Percentiles rank a stretch among this genome's conserved stretches.
Evolutionary conservation across 2,888 invertebrate genomes (phyloP).

Genomic region (Eumerus sabulonum): DNA sequence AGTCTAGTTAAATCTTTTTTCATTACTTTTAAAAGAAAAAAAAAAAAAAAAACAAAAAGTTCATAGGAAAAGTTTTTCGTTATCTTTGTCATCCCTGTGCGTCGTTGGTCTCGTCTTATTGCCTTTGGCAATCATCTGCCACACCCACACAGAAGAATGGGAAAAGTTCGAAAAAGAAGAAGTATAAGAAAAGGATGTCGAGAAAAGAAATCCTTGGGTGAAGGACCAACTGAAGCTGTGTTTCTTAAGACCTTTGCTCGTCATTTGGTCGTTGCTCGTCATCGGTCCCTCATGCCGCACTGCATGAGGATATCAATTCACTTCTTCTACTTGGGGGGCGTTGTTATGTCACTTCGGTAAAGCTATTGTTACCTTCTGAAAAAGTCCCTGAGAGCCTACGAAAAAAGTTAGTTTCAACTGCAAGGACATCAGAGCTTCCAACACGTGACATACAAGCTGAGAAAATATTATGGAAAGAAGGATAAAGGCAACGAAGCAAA

Average conservation of each 20-base stretch:
- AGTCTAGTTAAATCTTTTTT: slow-evolving; percentile 57
- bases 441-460: slow-evolving; percentile 42
- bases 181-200: no score
- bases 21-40: no score
- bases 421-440: slow-evolving; percentile 47
- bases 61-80: slow-evolving; percentile 44
- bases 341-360: slow-evolving; percentile 8
- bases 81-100: slow-evolving; percentile 20
- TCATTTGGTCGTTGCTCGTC: slow-evolving; percentile 12
- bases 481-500: slow-evolving; percentile 6
- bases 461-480: slow-evolving; percentile 10
- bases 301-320: slow-evolving; percentile 56
- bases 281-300: background rate
- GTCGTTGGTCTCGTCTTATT: slow-evolving; percentile 10
- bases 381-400: slow-evolving; percentile 26
- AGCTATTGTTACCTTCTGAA: slow-evolving; percentile 26
- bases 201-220: no score
- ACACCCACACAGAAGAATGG: slow-evolving; percentile 31
- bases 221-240: background rate
- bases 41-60: no score
- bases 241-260: slow-evolving; percentile 23
- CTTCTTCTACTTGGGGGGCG: slow-evolving; percentile 1
- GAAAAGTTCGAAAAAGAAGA: slow-evolving; percentile 4
- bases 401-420: slow-evolving; percentile 25
- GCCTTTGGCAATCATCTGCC: slow-evolving; percentile 54